Evolutionary conservation across 1,140 invertebrate genomes (phyloP).

Genomic region (Aphaenogaster rudis): DNA sequence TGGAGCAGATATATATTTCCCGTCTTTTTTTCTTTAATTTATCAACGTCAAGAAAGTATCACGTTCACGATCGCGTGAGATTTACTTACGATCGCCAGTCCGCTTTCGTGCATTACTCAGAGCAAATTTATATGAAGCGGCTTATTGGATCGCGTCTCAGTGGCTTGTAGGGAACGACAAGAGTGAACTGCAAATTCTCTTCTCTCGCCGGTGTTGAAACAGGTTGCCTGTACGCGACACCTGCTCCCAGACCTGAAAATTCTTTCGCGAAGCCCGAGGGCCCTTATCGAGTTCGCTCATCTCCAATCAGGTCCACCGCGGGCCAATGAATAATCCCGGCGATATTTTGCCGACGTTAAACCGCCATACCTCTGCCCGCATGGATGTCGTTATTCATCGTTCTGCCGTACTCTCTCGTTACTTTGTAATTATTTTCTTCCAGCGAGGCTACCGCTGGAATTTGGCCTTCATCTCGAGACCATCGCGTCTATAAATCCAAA

Average conservation of each 20-base stretch:
- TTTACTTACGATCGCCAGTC: constrained; percentile 55
- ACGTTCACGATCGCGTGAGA: constrained; percentile 41
- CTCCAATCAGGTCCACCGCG: constrained; percentile 70
- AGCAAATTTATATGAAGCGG: constrained; percentile 47
- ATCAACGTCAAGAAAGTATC: constrained; percentile 52
- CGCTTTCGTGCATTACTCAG: constrained; percentile 61
- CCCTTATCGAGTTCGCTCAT: constrained; percentile 74
- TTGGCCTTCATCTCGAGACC: constrained; percentile 36
- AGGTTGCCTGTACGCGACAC: constrained; percentile 72
- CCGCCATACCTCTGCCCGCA: constrained; percentile 39
- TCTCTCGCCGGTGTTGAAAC: constrained; percentile 63
- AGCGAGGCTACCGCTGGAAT: constrained; percentile 55
- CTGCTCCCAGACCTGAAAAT: constrained; percentile 73
- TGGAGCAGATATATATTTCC: neutral
- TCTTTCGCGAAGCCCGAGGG: constrained; percentile 62
- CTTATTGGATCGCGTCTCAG: constrained; percentile 48
- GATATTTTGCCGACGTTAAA: constrained; percentile 72
- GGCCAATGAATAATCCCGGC: constrained; percentile 69
- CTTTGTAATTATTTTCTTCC: constrained; percentile 61
- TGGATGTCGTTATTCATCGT: constrained; percentile 56
- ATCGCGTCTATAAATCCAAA: constrained; percentile 8
- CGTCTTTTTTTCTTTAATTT: constrained; percentile 23
- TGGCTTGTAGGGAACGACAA: constrained; percentile 59
- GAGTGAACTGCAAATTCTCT: constrained; percentile 65
- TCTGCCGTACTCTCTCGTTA: constrained; percentile 49